These are phyloP conservation scores for Eristalis intricaria DNA, from an alignment of 2,888 invertebrate species.

Conservation along the genomic window DNA sequence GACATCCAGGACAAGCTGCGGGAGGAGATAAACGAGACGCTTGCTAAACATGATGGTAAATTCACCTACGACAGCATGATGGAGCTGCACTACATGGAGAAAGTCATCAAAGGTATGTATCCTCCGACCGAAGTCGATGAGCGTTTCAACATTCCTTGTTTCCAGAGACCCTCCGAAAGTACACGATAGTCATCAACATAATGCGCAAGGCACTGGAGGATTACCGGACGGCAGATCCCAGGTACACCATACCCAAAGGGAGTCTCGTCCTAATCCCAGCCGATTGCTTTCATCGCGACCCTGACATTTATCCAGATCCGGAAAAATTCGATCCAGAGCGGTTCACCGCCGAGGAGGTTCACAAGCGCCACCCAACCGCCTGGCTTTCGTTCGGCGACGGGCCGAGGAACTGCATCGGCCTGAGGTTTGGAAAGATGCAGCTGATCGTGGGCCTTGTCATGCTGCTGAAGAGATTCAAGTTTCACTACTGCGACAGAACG, in stretches of 20 bases:
- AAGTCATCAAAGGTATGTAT: not conserved
- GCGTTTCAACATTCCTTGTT: not conserved
- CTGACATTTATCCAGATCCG: conserved; percentile 82
- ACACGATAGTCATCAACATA: conserved; percentile 82
- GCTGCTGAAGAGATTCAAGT: conserved; percentile 41
- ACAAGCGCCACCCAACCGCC: conserved; percentile 80
- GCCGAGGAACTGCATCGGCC: conserved; percentile 78
- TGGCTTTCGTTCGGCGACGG: conserved; percentile 79
- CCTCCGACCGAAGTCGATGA: not conserved
- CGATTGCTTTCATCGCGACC: conserved; percentile 83
- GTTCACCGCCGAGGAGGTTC: conserved; percentile 83
- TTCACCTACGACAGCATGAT: conserved; percentile 76
- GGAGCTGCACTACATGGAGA: conserved; percentile 74
- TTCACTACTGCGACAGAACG: conserved; percentile 45
- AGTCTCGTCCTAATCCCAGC: conserved; percentile 73
- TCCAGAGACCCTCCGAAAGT: conserved; percentile 83
- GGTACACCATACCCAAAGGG: conserved; percentile 81
- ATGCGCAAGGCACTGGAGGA: conserved; percentile 81
- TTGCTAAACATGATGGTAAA: conserved; percentile 75
- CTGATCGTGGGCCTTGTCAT: conserved; percentile 14
- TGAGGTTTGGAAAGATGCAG: conserved; percentile 72
- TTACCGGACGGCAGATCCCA: conserved; percentile 81
- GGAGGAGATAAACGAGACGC: conserved; percentile 73
- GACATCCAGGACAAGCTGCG: conserved; percentile 75
- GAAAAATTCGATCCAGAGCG: conserved; percentile 84